Base-by-base conservation (phyloP, 1,140 invertebrate species). In the Calosoma granatense region DNA sequence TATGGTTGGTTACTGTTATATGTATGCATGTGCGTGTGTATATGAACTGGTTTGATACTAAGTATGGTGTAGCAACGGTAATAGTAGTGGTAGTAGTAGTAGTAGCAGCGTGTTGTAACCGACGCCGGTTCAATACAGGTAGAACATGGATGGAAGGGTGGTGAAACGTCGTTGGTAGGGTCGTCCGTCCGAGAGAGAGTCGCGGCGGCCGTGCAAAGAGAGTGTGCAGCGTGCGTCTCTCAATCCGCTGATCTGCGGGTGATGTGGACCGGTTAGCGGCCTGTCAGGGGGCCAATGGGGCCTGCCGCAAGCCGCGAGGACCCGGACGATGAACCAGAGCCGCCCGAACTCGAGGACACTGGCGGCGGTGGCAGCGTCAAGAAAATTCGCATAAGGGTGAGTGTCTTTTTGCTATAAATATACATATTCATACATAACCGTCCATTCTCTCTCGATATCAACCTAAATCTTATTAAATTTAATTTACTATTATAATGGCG, bases 221-320 rank as follows among this genome's bases (percentile, higher is more conserved):
- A 12, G 41, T 47, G 41, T 17, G 41, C 9, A 4, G 3, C 41
- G 9, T 6, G 3, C 17, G 6, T 6, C 26, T 36, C 26, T 36
- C 26, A 36, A 36, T 36, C 26, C 26, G 26, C 26, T 36, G 26
- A 36, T 36, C 26, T 36, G 26, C 26, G 41, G 41, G 41, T 47
- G 41, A 47, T 47, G 41, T 17, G 41, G 41, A 6, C 41, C 41
- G 41, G 41, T 17, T 47, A 47, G 41, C 41, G 41, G 41, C 41
- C 65, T 67, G 65, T 61, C 56, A 56, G 51, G 56, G 60, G 65
- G 63, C 63, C 62, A 23, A 70, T 70, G 69, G 69, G 69, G 59
- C 64, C 68, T 59, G 61, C 64, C 56, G 65, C 65, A 36, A 70
- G 67, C 61, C 63, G 67, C 58, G 69, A 70, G 53, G 69, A 70